These are phyloP conservation scores for Caiman crocodilus DNA, from an alignment of 2,797 vertebrate genomes.

Conservation along the genomic window DNA sequence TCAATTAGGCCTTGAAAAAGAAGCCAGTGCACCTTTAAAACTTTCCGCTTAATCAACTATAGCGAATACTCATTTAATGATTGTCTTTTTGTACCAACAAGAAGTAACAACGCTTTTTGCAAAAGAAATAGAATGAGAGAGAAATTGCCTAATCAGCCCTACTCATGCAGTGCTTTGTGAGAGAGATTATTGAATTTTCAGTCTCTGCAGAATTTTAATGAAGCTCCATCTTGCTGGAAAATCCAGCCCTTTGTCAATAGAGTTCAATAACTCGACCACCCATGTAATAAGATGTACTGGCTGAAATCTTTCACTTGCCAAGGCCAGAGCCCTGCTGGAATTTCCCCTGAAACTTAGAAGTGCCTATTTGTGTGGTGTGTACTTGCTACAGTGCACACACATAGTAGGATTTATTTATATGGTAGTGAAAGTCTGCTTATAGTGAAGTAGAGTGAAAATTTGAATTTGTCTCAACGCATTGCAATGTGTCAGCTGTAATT, in stretches of 20 bases:
- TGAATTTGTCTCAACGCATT: not conserved
- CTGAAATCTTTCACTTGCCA: constrained; percentile 84
- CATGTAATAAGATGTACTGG: constrained; percentile 90
- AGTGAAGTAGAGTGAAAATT: constrained; percentile 22
- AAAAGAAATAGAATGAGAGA: constrained; percentile 84
- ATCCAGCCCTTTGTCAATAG: constrained; percentile 86
- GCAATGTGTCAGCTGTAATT: not conserved
- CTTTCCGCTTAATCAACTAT: constrained; percentile 85
- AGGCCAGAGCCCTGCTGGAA: constrained; percentile 63
- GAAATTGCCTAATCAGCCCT: constrained; percentile 89
- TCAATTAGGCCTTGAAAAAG: constrained; percentile 80
- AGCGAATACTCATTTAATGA: constrained; percentile 85
- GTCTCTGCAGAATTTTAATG: constrained; percentile 92
- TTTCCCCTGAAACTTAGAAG: constrained; percentile 60
- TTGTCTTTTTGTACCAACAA: constrained; percentile 85
- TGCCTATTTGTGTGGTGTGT: constrained; percentile 41
- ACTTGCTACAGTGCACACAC: constrained; percentile 29
- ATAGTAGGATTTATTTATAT: constrained; percentile 36
- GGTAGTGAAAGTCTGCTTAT: constrained; percentile 27
- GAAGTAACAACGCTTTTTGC: constrained; percentile 82
- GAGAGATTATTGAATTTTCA: constrained; percentile 92
- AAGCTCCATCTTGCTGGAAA: constrained; percentile 87
- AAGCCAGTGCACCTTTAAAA: constrained; percentile 81
- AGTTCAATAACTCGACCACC: constrained; percentile 91
- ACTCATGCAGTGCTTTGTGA: constrained; percentile 86